phyloP scores from a whole-genome alignment of 2,888 invertebrate genomes.

The Embidobia sp. region DNA sequence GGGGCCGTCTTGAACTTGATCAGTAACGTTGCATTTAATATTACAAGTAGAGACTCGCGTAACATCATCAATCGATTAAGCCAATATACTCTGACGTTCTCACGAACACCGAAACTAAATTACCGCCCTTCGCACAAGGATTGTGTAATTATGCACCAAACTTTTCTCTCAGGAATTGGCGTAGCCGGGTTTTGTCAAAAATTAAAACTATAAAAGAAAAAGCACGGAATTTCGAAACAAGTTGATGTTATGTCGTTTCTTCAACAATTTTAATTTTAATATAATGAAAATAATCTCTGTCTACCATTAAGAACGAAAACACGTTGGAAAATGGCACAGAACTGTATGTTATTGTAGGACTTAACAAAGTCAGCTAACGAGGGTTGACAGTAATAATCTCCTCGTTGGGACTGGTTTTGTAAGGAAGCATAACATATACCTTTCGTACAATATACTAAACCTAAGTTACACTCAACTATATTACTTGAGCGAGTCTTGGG shows the following conservation, averaged over 20 bases:
- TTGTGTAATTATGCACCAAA: constrained; percentile 20
- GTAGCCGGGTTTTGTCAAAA: no score
- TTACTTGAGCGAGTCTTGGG: constrained; percentile 24
- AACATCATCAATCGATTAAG: constrained; percentile 43
- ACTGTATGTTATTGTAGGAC: constrained; percentile 51
- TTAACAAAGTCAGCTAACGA: constrained; percentile 66
- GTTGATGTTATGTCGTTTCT: no score
- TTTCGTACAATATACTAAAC: constrained; percentile 55
- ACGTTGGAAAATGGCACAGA: constrained; percentile 30
- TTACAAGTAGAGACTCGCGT: constrained; percentile 44
- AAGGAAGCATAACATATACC: constrained; percentile 49
- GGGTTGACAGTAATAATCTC: constrained; percentile 73
- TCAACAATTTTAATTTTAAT: constrained; percentile 42
- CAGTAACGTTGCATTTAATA: constrained; percentile 47
- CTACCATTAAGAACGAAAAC: constrained; percentile 54
- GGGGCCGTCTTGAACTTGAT: constrained; percentile 54
- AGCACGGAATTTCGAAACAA: no score
- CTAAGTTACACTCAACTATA: constrained; percentile 40
- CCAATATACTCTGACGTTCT: constrained; percentile 35
- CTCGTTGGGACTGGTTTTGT: constrained; percentile 60
- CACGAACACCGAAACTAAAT: constrained; percentile 44
- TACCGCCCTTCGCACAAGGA: constrained; percentile 21
- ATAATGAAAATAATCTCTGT: constrained; percentile 52
- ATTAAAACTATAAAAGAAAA: no score
- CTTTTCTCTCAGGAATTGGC: no score